Evolutionary conservation across 92 coral and sea anemone genomes (phyloP).

Genomic region (Nematostella vectensis): DNA sequence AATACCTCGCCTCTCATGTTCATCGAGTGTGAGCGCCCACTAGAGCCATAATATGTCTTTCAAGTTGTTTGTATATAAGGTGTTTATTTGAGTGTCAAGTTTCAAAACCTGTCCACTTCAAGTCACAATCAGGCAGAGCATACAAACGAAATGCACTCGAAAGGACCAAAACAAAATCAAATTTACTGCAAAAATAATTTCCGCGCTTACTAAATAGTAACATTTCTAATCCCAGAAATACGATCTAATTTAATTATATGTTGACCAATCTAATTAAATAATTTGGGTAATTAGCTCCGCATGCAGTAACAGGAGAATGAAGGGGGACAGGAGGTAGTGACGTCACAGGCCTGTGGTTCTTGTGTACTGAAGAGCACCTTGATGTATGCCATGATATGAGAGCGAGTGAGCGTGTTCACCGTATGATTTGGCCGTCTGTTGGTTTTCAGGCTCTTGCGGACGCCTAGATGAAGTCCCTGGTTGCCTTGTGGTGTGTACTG

Average conservation of each 20-base stretch:
- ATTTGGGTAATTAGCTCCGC: conserved; percentile 3
- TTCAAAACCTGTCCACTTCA: not conserved
- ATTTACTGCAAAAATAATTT: not conserved
- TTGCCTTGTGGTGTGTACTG: not conserved
- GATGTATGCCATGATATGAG: not conserved
- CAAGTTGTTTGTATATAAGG: not conserved
- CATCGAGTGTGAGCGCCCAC: too few relatives aligned
- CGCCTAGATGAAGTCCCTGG: conserved; percentile 3
- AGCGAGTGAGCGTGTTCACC: not conserved
- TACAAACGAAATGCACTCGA: not conserved
- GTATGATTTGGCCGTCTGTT: conserved; percentile 7
- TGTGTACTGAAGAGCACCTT: not conserved
- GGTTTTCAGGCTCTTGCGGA: not conserved
- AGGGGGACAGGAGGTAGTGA: not conserved
- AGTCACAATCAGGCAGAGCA: not conserved
- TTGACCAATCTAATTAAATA: conserved; percentile 7
- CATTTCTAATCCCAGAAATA: conserved; percentile 1
- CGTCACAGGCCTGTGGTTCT: not conserved
- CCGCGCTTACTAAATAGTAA: not conserved
- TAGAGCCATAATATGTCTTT: not conserved
- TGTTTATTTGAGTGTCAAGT: not conserved
- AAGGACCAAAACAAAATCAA: not conserved
- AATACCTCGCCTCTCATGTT: too few relatives aligned
- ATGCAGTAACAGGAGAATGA: not conserved
- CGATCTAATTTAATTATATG: conserved; percentile 2